Evolutionary conservation across 2,797 vertebrate species (phyloP).

Genomic region (Pangasius macronema): DNA sequence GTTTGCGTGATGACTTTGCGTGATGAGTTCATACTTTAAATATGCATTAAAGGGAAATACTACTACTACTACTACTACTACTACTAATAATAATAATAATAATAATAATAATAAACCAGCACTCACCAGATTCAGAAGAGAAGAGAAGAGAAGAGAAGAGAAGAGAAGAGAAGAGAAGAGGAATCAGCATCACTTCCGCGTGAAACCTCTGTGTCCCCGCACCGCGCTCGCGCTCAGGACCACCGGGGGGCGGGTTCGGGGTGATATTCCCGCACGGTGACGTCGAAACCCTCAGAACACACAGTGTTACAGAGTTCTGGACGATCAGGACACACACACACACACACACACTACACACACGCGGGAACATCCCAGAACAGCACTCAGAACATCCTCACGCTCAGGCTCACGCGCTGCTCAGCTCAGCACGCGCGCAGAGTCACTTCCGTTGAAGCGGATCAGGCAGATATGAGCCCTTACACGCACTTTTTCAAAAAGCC

Average conservation of each 20-base stretch:
- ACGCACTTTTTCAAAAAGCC: not conserved
- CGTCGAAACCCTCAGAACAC: not conserved
- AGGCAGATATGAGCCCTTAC: not conserved
- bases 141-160: not conserved
- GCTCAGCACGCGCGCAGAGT: not conserved
- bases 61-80: too few species aligned
- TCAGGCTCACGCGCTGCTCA: not conserved
- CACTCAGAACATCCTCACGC: not conserved
- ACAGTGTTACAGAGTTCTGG: not conserved
- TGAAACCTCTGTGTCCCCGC: not conserved
- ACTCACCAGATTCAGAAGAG: not conserved
- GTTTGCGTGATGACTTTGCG: not conserved
- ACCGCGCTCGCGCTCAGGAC: conserved; percentile 2
- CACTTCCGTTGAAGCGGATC: not conserved
- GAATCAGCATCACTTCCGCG: not conserved
- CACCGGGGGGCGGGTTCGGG: not conserved
- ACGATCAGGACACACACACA: not conserved
- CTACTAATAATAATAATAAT: not conserved
- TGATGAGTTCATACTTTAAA: not conserved
- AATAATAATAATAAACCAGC: not conserved
- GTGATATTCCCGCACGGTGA: not conserved
- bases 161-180: too few species aligned
- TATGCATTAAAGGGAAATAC: too few species aligned
- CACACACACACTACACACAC: not conserved
- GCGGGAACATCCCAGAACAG: not conserved